Evolutionary conservation across 2,888 invertebrate genomes (phyloP).

Genomic region (Nezara viridula): DNA sequence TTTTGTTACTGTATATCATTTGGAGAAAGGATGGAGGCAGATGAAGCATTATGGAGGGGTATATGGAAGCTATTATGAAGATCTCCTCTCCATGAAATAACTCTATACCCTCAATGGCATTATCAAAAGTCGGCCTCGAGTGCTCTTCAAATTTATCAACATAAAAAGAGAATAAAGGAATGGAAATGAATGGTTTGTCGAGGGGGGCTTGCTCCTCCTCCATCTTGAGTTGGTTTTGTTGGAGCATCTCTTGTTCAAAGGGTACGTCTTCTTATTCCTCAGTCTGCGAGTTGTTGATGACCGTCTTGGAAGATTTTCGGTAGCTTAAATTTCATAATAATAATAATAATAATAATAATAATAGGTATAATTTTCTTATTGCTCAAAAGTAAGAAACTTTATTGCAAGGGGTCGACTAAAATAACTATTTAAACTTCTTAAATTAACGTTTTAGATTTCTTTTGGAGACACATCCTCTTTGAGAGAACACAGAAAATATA

Average conservation of each 20-base stretch:
- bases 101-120: conserved; percentile 22
- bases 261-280: background rate
- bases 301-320: background rate
- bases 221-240: background rate
- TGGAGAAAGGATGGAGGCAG: background rate
- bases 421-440: too few species aligned
- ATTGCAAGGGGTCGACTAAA: too few species aligned
- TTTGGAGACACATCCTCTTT: too few species aligned
- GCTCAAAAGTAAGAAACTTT: too few species aligned
- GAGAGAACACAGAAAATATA: too few species aligned
- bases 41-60: conserved; percentile 27
- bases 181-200: conserved; percentile 44
- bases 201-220: background rate
- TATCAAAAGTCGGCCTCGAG: conserved; percentile 38
- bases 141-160: conserved; percentile 36
- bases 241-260: background rate
- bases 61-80: conserved; percentile 23
- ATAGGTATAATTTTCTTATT: too few species aligned
- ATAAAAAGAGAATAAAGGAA: conserved; percentile 36
- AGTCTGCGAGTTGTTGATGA: background rate
- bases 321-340: too few species aligned
- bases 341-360: too few species aligned
- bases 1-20: background rate
- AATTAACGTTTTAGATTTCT: too few species aligned
- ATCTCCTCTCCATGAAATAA: conserved; percentile 33